These are phyloP conservation scores for Reticulitermes lucifugus DNA, from an alignment of 2,888 invertebrate genomes.

Conservation along the genomic window DNA sequence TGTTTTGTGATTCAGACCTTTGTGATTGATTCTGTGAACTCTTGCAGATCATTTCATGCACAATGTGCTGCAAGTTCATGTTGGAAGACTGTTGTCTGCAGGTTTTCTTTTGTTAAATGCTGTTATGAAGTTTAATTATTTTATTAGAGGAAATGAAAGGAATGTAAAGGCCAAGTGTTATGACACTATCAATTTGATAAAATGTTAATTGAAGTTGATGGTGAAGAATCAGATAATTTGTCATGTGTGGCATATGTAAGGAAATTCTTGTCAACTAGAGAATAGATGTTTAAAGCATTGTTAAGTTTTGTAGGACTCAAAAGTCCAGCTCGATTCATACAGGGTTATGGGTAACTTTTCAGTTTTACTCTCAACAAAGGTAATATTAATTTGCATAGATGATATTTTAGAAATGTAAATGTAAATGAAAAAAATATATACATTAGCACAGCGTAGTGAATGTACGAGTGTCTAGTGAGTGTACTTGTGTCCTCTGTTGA, in stretches of 20 bases:
- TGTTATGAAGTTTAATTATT: not conserved
- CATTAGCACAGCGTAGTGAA: slow-evolving; percentile 33
- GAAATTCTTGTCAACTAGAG: not conserved
- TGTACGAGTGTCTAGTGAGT: slow-evolving; percentile 34
- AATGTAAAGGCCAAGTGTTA: not conserved
- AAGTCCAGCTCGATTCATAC: slow-evolving; percentile 37
- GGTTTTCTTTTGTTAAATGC: not conserved
- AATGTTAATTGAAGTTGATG: not conserved
- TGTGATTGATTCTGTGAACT: not conserved
- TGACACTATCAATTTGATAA: not conserved
- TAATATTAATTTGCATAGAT: slow-evolving; percentile 30
- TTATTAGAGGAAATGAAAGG: not conserved
- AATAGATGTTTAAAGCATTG: slow-evolving; percentile 8
- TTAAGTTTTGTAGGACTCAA: slow-evolving; percentile 34
- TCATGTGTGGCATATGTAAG: not conserved
- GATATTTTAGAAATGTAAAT: slow-evolving; percentile 35
- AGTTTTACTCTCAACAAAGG: slow-evolving; percentile 41
- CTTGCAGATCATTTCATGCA: slow-evolving; percentile 23
- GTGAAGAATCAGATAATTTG: not conserved
- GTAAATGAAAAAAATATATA: not conserved
- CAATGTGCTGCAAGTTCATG: not conserved
- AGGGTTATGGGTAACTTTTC: slow-evolving; percentile 40
- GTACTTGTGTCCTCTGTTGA: slow-evolving; percentile 27
- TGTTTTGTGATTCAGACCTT: not conserved
- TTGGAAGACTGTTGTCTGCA: slow-evolving; percentile 2